Evolutionary conservation across 2,797 vertebrate species (phyloP), one percentile per base, ranked within the genome.

Genomic region (Hippoglossus hippoglossus): DNA sequence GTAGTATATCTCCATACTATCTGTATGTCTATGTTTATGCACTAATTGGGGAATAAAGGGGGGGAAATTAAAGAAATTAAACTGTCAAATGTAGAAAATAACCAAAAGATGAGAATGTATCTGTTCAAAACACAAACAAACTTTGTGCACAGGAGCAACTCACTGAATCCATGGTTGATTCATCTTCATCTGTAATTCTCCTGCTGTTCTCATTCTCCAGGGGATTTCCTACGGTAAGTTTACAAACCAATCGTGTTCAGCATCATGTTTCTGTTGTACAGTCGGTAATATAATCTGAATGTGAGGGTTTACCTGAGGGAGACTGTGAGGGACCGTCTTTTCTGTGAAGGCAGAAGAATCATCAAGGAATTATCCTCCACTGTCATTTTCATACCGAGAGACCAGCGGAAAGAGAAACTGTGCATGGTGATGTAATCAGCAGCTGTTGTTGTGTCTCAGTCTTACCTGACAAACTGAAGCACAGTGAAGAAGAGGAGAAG

Each of bases 391-490:
- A 34, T 34, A 34, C 31, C 31, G 31, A 34, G 31, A 10, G 31
- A 34, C 31, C 31, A 34, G 31, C 8, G 2, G 31, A 34, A 11
- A 34, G 36, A 39, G 36, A 13, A 39, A 13, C 36, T 13, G 3
- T 13, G 36, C 36, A 39, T 11, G 36, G 36, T 39, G 36, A 39
- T 3, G 34, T 36, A 36, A 36, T 39, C 36, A 39, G 36, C 36
- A 39, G 36, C 36, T 13, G 36, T 39, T 12, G 36, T 13, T 36
- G 12, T 39, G 36, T 13, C 36, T 39, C 47, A 34, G 31, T 52
- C 80, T 25, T 53, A 91, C 90, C 88, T 62, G 58, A 3, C 50
- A 6, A 9, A 1, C 51, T 79, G 73, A 57, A 6, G 11, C 7
- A 9, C 53, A 36, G 39, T 21, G 1, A 2, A 15, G 9, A 51